Conservation (phyloP, 2,888 invertebrate genomes). For the Hermaeophaga mercurialis region DNA sequence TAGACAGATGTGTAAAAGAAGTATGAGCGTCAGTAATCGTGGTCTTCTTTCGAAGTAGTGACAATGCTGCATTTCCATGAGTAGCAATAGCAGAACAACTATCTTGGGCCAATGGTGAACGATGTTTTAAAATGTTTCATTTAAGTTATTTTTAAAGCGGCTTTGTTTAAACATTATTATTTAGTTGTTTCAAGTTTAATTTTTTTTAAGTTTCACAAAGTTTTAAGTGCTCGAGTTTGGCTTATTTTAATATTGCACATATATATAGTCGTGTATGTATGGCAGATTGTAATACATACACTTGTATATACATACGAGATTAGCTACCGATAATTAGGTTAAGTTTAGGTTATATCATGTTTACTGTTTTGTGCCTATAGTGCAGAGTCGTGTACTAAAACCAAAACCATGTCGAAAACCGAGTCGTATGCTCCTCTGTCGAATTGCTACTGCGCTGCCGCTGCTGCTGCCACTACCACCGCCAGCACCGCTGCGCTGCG, state of each 20-base stretch:
- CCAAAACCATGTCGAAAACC: slow-evolving; percentile 48
- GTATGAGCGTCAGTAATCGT: slow-evolving; percentile 56
- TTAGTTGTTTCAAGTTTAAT: slow-evolving; percentile 34
- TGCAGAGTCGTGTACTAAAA: slow-evolving; percentile 57
- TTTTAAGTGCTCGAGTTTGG: slow-evolving; percentile 35
- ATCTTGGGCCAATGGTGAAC: slow-evolving; percentile 54
- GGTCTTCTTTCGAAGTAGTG: slow-evolving; percentile 54
- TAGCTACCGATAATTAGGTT: slow-evolving; percentile 50
- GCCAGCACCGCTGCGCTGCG: slow-evolving; percentile 10
- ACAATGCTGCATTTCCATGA: slow-evolving; percentile 58
- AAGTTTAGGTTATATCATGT: slow-evolving; percentile 56
- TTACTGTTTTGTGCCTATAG: slow-evolving; percentile 55
- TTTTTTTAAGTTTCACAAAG: slow-evolving; percentile 37
- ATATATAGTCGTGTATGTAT: slow-evolving; percentile 41
- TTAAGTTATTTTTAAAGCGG: slow-evolving; percentile 35
- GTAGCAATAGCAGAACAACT: slow-evolving; percentile 47
- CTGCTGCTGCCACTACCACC: slow-evolving; percentile 37
- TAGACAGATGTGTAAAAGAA: slow-evolving; percentile 58
- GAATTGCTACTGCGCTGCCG: slow-evolving; percentile 56
- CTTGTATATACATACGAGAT: slow-evolving; percentile 56
- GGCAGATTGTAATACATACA: slow-evolving; percentile 48
- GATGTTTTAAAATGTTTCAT: slow-evolving; percentile 37
- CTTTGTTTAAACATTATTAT: slow-evolving; percentile 35
- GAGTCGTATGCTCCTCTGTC: slow-evolving; percentile 51
- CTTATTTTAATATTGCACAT: slow-evolving; percentile 35